phyloP scores from a whole-genome alignment of 1,140 invertebrate genomes.

The Bacillus rossius region DNA sequence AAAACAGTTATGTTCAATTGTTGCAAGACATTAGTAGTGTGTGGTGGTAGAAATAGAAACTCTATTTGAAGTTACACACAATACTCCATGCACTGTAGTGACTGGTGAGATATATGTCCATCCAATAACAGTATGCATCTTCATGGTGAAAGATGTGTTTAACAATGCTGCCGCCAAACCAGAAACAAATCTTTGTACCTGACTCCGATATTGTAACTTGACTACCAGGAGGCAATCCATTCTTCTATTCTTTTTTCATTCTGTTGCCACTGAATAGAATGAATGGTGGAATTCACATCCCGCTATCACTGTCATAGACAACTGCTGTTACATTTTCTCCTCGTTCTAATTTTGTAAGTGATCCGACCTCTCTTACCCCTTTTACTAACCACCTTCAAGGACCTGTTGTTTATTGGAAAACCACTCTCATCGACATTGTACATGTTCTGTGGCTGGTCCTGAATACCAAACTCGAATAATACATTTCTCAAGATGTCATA shows the following conservation, averaged over 20 bases:
- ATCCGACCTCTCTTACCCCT: neutral
- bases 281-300: no score
- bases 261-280: no score
- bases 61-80: slow-evolving; percentile 23
- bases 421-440: neutral
- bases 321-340: no score
- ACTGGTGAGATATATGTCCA: slow-evolving; percentile 31
- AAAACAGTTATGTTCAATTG: no score
- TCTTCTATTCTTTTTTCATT: no score
- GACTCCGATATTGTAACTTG: neutral
- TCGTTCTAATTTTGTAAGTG: neutral
- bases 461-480: no score
- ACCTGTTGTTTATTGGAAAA: neutral
- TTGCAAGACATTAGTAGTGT: no score
- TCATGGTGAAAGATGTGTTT: slow-evolving; percentile 22
- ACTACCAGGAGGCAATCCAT: no score
- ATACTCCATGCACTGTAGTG: slow-evolving; percentile 24
- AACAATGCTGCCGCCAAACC: slow-evolving; percentile 31
- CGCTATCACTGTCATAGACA: no score
- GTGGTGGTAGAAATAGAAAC: no score
- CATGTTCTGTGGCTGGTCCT: neutral
- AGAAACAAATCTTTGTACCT: slow-evolving; percentile 29
- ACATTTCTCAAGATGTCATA: no score
- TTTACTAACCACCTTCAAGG: no score
- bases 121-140: slow-evolving; percentile 28